Conservation (phyloP, 2,797 vertebrate species). For the Phataginus tricuspis region DNA sequence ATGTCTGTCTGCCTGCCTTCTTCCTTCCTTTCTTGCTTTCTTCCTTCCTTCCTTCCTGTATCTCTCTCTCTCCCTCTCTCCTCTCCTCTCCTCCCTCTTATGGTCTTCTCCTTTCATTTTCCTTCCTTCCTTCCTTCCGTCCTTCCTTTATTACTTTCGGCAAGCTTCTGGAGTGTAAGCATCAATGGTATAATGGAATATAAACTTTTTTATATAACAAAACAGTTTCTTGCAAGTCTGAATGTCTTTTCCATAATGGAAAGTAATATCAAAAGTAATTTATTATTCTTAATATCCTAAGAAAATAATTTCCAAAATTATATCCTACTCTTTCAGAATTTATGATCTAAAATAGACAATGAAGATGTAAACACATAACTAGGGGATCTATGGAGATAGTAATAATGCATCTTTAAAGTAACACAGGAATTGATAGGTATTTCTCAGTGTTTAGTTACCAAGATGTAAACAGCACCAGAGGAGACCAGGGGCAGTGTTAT, state of each 20-base stretch:
- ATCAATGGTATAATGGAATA: not conserved
- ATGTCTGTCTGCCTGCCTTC: not conserved
- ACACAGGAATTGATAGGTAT: not conserved
- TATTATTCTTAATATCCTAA: not conserved
- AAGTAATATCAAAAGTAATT: not conserved
- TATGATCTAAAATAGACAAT: not conserved
- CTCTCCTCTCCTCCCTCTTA: too few relatives aligned
- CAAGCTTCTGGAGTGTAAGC: not conserved
- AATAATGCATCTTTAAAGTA: not conserved
- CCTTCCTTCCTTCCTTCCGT: not conserved
- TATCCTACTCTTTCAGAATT: not conserved
- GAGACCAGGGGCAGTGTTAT: not conserved
- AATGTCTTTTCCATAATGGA: not conserved
- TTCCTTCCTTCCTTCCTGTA: too few relatives aligned
- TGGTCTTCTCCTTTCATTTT: too few relatives aligned
- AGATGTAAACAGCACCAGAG: not conserved
- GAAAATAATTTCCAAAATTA: not conserved
- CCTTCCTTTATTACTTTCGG: not conserved
- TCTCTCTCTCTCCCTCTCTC: not conserved
- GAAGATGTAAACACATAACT: not conserved
- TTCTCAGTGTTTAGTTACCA: not conserved
- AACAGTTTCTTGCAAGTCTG: not conserved
- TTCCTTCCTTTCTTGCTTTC: rapidly evolving
- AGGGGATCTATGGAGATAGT: not conserved
- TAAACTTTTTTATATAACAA: not conserved